A percentile compares a stretch with the other conserved stretches of the same genome.
These are phyloP conservation scores for Drosophila kepulauana DNA, from an alignment of 1,140 invertebrate genomes.

Conservation along the genomic window DNA sequence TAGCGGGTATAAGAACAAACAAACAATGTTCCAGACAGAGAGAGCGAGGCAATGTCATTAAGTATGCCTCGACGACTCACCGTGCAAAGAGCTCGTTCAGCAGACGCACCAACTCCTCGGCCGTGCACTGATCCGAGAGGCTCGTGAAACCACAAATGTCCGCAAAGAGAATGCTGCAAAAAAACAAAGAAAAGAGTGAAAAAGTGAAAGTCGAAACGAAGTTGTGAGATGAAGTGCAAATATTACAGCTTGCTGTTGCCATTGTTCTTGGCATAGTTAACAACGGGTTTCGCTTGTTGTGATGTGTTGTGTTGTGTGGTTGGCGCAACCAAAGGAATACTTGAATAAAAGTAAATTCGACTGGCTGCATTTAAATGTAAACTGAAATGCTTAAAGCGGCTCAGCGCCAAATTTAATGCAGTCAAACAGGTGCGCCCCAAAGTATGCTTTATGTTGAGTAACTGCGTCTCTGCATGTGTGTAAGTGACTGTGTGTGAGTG, in stretches of 20 bases:
- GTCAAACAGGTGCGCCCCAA: slow-evolving; percentile 69
- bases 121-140: slow-evolving; percentile 97
- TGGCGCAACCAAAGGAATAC: slow-evolving; percentile 29
- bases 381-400: slow-evolving; percentile 40
- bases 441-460: slow-evolving; percentile 68
- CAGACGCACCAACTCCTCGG: slow-evolving; percentile 96
- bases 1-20: background rate
- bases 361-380: slow-evolving; percentile 3
- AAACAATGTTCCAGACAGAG: slow-evolving; percentile 5
- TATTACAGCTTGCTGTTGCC: slow-evolving; percentile 39
- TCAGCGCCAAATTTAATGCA: slow-evolving; percentile 79
- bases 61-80: slow-evolving; percentile 85
- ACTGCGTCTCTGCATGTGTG: background rate
- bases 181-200: slow-evolving; percentile 47
- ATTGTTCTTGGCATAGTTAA: slow-evolving; percentile 27
- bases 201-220: slow-evolving; percentile 5
- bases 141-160: slow-evolving; percentile 99
- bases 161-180: slow-evolving; percentile 97
- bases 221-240: slow-evolving; percentile 30
- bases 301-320: slow-evolving; percentile 10
- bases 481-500: slow-evolving; percentile 4
- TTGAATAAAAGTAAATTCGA: slow-evolving; percentile 39
- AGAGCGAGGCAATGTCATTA: background rate
- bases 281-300: background rate
- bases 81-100: slow-evolving; percentile 98